phyloP scores from a whole-genome alignment of 2,797 vertebrate genomes.

The Carapus acus region DNA sequence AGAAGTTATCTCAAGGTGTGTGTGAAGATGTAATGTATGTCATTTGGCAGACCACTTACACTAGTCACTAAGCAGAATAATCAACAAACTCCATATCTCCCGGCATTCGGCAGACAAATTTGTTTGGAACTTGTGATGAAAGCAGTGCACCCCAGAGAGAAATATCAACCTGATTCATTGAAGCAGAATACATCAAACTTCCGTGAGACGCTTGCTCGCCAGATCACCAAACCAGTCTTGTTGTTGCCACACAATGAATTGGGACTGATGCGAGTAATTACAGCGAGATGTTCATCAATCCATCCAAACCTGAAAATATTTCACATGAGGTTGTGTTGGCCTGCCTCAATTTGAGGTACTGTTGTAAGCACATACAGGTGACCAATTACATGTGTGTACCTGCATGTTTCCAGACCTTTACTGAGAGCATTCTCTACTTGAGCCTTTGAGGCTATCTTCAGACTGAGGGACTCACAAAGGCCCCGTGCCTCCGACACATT shows the following conservation, averaged over 20 bases:
- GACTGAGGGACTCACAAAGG: conserved; percentile 55
- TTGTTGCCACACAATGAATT: conserved; percentile 58
- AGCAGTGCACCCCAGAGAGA: too few relatives aligned
- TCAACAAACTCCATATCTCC: too few relatives aligned
- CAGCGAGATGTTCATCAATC: conserved; percentile 70
- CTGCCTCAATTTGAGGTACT: background rate
- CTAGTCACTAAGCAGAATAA: too few relatives aligned
- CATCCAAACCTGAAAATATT: conserved; percentile 67
- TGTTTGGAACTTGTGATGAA: too few relatives aligned
- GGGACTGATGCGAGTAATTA: conserved; percentile 66
- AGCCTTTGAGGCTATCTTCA: conserved; percentile 64
- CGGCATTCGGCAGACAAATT: too few relatives aligned
- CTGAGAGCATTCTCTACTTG: conserved; percentile 58
- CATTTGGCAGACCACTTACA: too few relatives aligned
- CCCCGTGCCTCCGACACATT: conserved; percentile 62
- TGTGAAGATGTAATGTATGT: too few relatives aligned
- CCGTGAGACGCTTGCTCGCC: conserved; percentile 44
- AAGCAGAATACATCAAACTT: conserved; percentile 76
- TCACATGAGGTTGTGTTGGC: background rate
- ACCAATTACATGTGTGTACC: conserved; percentile 24
- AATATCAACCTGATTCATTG: conserved; percentile 61
- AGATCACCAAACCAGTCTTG: conserved; percentile 58
- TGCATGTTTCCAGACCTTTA: conserved; percentile 73
- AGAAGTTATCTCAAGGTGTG: too few relatives aligned
- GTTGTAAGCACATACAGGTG: background rate